Conservation (phyloP, 2,113 vertebrate genomes). For the Chlamydotis undulata region DNA sequence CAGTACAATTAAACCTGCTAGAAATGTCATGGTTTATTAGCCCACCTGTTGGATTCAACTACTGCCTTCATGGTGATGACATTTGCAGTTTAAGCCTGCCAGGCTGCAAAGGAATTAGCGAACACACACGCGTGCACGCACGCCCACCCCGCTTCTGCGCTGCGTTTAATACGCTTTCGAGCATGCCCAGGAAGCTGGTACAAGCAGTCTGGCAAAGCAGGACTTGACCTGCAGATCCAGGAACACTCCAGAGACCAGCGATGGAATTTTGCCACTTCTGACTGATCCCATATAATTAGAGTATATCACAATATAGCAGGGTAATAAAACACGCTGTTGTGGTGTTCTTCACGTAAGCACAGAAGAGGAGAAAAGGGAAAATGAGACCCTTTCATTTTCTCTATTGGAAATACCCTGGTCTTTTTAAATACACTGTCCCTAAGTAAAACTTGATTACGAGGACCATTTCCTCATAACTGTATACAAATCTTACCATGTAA, state of each 20-base stretch:
- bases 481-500: not conserved
- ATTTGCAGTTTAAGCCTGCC: not conserved
- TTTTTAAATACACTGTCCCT: not conserved
- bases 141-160: not conserved
- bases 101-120: not conserved
- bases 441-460: not conserved
- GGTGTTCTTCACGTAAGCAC: not conserved
- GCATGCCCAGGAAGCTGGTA: not conserved
- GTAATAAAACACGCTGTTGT: not conserved
- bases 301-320: not conserved
- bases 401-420: not conserved
- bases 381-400: not conserved
- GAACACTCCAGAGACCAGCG: not conserved
- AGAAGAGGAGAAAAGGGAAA: not conserved
- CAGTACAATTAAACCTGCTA: slow-evolving; percentile 18
- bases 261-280: not conserved
- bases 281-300: not conserved
- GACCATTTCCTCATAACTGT: not conserved
- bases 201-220: not conserved
- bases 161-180: not conserved
- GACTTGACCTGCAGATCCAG: not conserved
- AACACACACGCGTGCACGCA: fast-evolving
- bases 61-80: not conserved
- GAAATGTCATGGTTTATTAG: slow-evolving; percentile 60
- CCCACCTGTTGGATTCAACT: slow-evolving; percentile 51